A percentile compares a stretch with the other conserved stretches of the same genome.
Evolutionary conservation across 2,797 vertebrate genomes (phyloP).

Genomic region (Ciconia nigra): DNA sequence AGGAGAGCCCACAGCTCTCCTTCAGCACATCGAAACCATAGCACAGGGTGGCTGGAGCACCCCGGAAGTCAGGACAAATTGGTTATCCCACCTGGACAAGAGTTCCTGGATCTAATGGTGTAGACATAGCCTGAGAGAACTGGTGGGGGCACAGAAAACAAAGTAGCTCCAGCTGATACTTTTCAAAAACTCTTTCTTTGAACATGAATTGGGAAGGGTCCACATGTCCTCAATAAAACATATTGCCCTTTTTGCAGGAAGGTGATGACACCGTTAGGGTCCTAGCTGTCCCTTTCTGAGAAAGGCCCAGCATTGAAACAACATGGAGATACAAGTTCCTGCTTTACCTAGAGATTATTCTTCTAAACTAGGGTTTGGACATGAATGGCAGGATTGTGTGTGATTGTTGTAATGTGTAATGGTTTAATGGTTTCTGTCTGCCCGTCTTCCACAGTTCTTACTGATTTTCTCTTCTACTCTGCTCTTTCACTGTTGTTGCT

Average conservation of each 20-base stretch:
- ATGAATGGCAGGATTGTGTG: not conserved
- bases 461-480: not conserved
- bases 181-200: not conserved
- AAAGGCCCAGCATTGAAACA: not conserved
- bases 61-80: not conserved
- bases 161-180: not conserved
- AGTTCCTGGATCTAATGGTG: not conserved
- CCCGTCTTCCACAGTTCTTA: not conserved
- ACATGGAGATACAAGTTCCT: not conserved
- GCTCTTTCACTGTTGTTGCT: not conserved
- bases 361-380: not conserved
- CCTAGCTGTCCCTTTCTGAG: not conserved
- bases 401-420: not conserved
- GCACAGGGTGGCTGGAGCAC: not conserved
- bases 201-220: not conserved
- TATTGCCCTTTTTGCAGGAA: not conserved
- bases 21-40: not conserved
- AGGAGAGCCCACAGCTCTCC: not conserved
- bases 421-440: not conserved
- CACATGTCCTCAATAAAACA: not conserved
- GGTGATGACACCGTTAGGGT: not conserved
- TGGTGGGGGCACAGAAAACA: not conserved
- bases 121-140: not conserved
- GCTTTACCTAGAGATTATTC: not conserved
- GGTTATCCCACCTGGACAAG: not conserved